A percentile compares a stretch with the other conserved stretches of the same genome.
phyloP scores from a whole-genome alignment of 2,113 vertebrate species.

The Apodemus speciosus region DNA sequence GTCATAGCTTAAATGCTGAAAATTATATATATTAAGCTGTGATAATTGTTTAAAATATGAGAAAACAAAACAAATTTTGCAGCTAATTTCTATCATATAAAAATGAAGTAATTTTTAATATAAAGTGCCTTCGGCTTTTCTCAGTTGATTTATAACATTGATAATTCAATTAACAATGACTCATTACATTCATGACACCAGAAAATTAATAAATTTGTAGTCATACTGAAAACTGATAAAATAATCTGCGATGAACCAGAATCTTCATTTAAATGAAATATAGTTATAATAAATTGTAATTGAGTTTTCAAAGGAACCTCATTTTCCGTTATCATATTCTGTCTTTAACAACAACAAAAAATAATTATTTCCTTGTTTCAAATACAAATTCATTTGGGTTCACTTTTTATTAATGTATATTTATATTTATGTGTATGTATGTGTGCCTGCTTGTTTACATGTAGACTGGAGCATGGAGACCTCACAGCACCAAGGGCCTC shows the following conservation, averaged over 20 bases:
- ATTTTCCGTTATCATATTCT: not conserved
- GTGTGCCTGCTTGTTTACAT: not conserved
- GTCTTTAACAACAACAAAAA: not conserved
- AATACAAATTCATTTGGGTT: not conserved
- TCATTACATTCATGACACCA: too few species aligned
- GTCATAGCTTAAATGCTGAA: too few species aligned
- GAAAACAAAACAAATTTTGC: not conserved
- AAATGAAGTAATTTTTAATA: not conserved
- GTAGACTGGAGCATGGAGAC: too few species aligned
- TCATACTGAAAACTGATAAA: not conserved
- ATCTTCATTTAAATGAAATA: not conserved
- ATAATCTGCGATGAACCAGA: not conserved
- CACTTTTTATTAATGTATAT: not conserved
- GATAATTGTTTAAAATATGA: not conserved
- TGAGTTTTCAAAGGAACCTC: not conserved
- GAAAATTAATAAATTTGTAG: not conserved
- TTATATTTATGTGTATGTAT: not conserved
- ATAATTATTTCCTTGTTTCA: not conserved
- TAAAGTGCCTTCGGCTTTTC: not conserved
- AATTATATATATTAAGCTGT: not conserved
- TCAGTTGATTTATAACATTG: not conserved
- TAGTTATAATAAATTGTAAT: not conserved
- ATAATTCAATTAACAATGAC: not conserved
- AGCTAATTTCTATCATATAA: not conserved
- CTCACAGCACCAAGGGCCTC: too few species aligned